Evolutionary conservation across 2,113 vertebrate genomes (phyloP), one percentile per base, ranked within the genome.

Genomic region (Hydrochoerus hydrochaeris): DNA sequence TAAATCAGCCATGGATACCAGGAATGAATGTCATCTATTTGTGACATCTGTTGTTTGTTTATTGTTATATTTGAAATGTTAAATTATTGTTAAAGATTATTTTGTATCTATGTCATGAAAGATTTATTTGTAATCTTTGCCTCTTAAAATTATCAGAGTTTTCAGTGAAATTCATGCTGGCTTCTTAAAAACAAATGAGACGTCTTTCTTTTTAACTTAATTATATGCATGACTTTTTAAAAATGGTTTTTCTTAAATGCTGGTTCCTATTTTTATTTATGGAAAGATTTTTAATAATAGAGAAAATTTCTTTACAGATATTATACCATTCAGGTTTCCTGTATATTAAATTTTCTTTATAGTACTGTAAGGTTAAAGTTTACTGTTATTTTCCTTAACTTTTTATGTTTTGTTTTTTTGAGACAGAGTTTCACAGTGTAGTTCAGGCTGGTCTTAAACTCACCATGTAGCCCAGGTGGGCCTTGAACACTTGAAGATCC

Each of bases 61-160:
- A 81, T 85, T 93, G 41, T 16, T 85, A 32, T 41, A 44, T 71
- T 71, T 91, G 7, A 96, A 88, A 85, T 65, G 9, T 44, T 91
- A 88, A 83, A 49, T 41, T 85, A 60, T 81, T 73, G 58, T 3
- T 73, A 73, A 81, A 44, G 13, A 69, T 49, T 78, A 30, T 85
- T 94, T 62, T 54, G 24, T 24, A 75, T 81, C 38, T 91, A 62
- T 85, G 41, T 90, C 32, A 54, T 81, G 52, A 82, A 7, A 77
- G 32, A 49, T 49, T 82, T 24, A 0, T 62, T 28, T 85, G 30
- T 65, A 38, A 71, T 80, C 88, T 65, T 92, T 81, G 8, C 46
- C 44, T 89, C 57, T 78, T 94, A 63, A 57, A 69, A 49, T 92
- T 82, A 24, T 89, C 85, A 94, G 41, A 86, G 85, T 92, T 81